phyloP scores from a whole-genome alignment of 1,140 invertebrate species.

The Heterodera carotae region DNA sequence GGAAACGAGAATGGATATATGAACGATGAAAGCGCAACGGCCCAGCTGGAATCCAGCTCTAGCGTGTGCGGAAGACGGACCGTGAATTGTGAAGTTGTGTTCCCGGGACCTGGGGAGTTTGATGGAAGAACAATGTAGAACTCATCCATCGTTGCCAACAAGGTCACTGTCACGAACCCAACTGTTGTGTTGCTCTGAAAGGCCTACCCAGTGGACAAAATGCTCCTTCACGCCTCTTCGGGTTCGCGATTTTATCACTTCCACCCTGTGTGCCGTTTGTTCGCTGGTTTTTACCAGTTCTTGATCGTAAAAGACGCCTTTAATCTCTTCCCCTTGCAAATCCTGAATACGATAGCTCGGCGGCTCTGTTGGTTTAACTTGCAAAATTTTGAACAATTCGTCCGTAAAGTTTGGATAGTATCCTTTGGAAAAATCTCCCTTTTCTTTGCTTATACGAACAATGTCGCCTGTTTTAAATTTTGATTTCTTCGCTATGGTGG shows the following conservation, averaged over 20 bases:
- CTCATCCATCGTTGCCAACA: neutral
- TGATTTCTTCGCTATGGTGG: neutral
- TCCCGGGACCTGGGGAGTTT: neutral
- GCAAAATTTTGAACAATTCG: neutral
- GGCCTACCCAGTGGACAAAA: neutral
- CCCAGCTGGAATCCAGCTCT: slow-evolving; percentile 27
- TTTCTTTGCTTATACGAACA: slow-evolving; percentile 3
- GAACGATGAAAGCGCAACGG: slow-evolving; percentile 28
- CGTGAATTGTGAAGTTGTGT: neutral
- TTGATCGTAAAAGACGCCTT: slow-evolving; percentile 7
- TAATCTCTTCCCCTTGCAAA: neutral
- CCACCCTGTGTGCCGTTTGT: neutral
- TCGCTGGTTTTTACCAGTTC: neutral
- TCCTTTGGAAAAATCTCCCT: slow-evolving; percentile 10
- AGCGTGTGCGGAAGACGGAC: slow-evolving; percentile 20
- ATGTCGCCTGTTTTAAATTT: neutral
- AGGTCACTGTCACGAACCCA: neutral
- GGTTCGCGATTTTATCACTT: neutral
- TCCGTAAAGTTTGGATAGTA: slow-evolving; percentile 10
- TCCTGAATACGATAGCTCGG: neutral
- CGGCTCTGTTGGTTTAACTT: neutral
- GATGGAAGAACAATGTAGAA: neutral
- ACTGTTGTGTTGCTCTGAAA: neutral
- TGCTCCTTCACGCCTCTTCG: neutral
- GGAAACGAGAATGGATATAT: slow-evolving; percentile 32